phyloP scores from a whole-genome alignment of 30 jellyfish, hydroid and myxozoan species.

The Hydractinia symbiolongicarpus region DNA sequence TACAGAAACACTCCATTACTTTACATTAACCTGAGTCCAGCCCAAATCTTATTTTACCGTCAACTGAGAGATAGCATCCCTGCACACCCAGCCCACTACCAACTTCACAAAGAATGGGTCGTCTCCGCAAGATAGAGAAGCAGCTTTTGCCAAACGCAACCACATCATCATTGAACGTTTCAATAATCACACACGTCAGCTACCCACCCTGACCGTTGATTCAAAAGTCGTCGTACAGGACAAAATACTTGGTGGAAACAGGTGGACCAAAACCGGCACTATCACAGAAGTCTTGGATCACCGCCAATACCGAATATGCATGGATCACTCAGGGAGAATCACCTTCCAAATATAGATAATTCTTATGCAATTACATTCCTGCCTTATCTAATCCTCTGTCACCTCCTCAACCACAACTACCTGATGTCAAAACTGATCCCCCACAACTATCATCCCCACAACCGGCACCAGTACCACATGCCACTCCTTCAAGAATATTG shows the following conservation, averaged over 20 bases:
- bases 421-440: not conserved
- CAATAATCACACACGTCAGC: not conserved
- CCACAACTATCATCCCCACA: not conserved
- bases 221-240: not conserved
- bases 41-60: not conserved
- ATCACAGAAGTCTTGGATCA: not conserved
- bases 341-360: no score
- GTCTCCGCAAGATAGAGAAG: not conserved
- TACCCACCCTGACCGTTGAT: not conserved
- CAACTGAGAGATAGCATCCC: not conserved
- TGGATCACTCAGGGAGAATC: slow-evolving; percentile 19
- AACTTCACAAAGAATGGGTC: not conserved
- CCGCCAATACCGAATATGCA: slow-evolving; percentile 24
- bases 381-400: no score
- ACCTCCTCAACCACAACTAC: not conserved
- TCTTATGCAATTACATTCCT: no score
- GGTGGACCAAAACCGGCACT: slow-evolving; percentile 5
- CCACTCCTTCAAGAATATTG: not conserved
- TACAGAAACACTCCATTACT: slow-evolving; percentile 13
- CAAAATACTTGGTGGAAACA: not conserved
- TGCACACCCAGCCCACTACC: not conserved
- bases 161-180: no score
- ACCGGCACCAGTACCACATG: not conserved
- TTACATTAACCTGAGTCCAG: not conserved
- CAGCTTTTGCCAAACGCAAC: no score